Evolutionary conservation across 2,888 invertebrate species (phyloP).

Genomic region (Tinea trinotella): DNA sequence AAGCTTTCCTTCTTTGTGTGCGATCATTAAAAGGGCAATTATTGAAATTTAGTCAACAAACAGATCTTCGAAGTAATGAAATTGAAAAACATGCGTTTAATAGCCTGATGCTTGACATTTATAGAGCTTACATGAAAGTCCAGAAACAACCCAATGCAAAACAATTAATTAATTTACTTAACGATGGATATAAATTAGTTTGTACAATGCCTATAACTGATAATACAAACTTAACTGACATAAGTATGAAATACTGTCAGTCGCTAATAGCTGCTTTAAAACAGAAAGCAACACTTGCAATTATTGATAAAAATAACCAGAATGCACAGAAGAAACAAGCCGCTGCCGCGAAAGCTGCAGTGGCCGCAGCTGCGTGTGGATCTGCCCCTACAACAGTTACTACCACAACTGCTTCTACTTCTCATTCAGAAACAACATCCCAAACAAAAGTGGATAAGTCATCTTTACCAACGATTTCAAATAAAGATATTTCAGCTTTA

Average conservation of each 20-base stretch:
- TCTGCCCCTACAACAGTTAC: constrained; percentile 29
- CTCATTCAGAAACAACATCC: constrained; percentile 19
- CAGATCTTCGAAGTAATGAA: constrained; percentile 55
- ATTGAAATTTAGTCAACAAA: constrained; percentile 63
- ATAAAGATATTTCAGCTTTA: constrained; percentile 49
- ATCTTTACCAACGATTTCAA: constrained; percentile 26
- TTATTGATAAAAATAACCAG: constrained; percentile 44
- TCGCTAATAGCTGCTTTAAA: constrained; percentile 73
- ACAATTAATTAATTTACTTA: constrained; percentile 75
- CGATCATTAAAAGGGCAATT: constrained; percentile 78
- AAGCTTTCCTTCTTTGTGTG: constrained; percentile 81
- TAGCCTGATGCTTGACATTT: constrained; percentile 71
- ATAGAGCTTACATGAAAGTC: constrained; percentile 78
- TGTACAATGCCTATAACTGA: constrained; percentile 74
- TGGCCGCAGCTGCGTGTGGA: constrained; percentile 27
- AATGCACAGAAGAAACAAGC: constrained; percentile 51
- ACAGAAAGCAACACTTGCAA: constrained; percentile 59
- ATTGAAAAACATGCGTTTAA: constrained; percentile 63
- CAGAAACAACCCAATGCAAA: constrained; percentile 75
- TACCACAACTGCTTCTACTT: constrained; percentile 24
- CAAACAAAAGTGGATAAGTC: constrained; percentile 31
- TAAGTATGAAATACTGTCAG: constrained; percentile 80
- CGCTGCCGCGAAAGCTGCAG: constrained; percentile 31
- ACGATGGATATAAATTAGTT: constrained; percentile 80
- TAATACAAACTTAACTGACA: constrained; percentile 75